Percentiles rank a stretch among this genome's conserved stretches.
These are phyloP conservation scores for Tinea pellionella DNA, from an alignment of 2,888 invertebrate species.

Conservation along the genomic window DNA sequence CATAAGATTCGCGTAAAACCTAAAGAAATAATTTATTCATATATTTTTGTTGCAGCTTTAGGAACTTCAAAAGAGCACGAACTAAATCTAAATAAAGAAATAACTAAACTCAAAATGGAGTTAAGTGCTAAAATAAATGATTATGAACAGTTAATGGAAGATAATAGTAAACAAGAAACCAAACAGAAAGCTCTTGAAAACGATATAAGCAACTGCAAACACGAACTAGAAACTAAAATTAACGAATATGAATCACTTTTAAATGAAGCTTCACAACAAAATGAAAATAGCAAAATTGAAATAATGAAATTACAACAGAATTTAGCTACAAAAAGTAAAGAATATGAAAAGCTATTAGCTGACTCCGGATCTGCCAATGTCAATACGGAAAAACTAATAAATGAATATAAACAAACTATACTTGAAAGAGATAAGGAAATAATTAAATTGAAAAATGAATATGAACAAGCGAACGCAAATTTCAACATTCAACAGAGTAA, in stretches of 20 bases:
- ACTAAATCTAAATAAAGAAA: constrained; percentile 59
- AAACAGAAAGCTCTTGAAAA: constrained; percentile 45
- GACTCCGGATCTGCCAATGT: constrained; percentile 43
- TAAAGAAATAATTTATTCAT: no score
- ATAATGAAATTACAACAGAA: constrained; percentile 49
- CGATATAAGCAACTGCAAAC: constrained; percentile 45
- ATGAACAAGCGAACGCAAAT: constrained; percentile 54
- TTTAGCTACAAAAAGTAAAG: constrained; percentile 47
- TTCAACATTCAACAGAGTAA: constrained; percentile 62
- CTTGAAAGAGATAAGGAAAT: constrained; percentile 68
- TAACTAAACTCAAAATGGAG: constrained; percentile 65
- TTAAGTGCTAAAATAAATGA: constrained; percentile 67
- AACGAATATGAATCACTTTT: constrained; percentile 57
- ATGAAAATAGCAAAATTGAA: constrained; percentile 51
- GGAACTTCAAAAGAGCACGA: constrained; percentile 60
- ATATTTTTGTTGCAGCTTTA: constrained; percentile 37
- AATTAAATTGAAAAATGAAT: constrained; percentile 60
- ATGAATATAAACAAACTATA: constrained; percentile 58
- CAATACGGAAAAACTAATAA: constrained; percentile 51
- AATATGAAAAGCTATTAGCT: constrained; percentile 45
- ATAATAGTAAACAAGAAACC: constrained; percentile 47
- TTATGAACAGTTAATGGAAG: constrained; percentile 58
- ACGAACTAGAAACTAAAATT: constrained; percentile 49
- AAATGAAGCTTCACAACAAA: constrained; percentile 50
- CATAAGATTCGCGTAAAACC: no score